phyloP scores from a whole-genome alignment of 2,113 vertebrate genomes.

The Nibea albiflora region DNA sequence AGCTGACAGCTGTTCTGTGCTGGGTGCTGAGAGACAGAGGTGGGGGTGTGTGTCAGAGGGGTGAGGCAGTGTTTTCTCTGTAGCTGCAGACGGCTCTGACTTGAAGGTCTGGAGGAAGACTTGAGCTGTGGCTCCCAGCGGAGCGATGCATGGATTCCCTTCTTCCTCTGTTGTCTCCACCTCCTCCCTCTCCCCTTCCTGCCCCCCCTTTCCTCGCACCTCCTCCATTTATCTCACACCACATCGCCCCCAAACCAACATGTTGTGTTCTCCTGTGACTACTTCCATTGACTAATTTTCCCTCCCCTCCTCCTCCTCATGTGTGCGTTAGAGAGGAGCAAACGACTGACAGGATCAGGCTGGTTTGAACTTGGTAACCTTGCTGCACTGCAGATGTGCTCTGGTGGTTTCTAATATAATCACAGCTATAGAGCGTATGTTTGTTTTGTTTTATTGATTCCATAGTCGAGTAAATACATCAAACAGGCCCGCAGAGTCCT shows the following conservation, averaged over 20 bases:
- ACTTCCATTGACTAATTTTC: constrained; percentile 58
- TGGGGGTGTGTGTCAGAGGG: constrained; percentile 3
- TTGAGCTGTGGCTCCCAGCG: constrained; percentile 61
- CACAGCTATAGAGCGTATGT: constrained; percentile 25
- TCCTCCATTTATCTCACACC: constrained; percentile 50
- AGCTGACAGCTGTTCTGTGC: constrained; percentile 72
- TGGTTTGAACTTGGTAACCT: constrained; percentile 57
- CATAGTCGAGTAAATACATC: constrained; percentile 36
- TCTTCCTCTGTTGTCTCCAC: constrained; percentile 39
- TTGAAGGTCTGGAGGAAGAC: constrained; percentile 59
- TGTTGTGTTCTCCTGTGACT: constrained; percentile 46
- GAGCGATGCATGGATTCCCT: constrained; percentile 55
- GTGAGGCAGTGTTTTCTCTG: constrained; percentile 37
- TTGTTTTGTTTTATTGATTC: constrained; percentile 61
- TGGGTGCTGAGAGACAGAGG: constrained; percentile 43
- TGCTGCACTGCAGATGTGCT: constrained; percentile 62
- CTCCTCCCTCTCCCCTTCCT: neutral
- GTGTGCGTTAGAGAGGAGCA: constrained; percentile 12
- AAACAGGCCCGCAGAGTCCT: constrained; percentile 1
- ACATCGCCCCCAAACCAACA: constrained; percentile 40
- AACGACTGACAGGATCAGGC: constrained; percentile 46
- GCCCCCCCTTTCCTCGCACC: constrained; percentile 4
- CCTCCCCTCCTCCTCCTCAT: neutral
- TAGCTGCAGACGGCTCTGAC: constrained; percentile 56
- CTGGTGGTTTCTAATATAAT: constrained; percentile 52